Evolutionary conservation across 2,888 invertebrate genomes (phyloP), one percentile per base, ranked within the genome.

Genomic region (Eristalis pertinax): DNA sequence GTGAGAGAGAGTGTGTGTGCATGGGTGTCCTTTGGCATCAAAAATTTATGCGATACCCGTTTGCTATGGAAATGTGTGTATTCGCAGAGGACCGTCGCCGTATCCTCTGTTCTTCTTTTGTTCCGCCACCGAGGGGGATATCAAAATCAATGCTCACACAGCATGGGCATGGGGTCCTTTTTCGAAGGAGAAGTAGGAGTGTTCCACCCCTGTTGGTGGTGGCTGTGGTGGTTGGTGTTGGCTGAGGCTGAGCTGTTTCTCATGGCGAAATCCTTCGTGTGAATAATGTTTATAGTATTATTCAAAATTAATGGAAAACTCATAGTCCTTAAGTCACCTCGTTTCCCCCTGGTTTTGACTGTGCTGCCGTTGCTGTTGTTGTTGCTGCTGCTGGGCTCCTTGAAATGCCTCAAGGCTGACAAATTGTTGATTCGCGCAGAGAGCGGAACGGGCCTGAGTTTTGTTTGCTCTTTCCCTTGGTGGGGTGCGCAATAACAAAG

Each of bases 301-400:
- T 87, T 84, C 84, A 84, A 87, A 87, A 87, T 80, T 87, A 84
- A 87, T 87, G 79, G 83, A 82, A 82, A 82, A 82, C 75, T 86
- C 86, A 79, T 79, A 86, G 83, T 78, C 83, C 82, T 86, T 78
- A 86, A 86, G 78, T 78, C 83, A 86, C 86, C 86, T 86, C 78
- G 72, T 79, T 83, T 86, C 78, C 86, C 70, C 68, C 50, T 43
- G 78, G 70, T 50, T 32, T 32, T 43, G 22, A 50, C 32, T 68
- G 41, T n/a, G 38, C 56, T 56, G 56, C n/a, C n/a, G n/a, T n/a
- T n/a, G n/a, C n/a, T n/a, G n/a, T n/a, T n/a, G n/a, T 15, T n/a
- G 26, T 50, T 68, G 68, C 15, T 26, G 10, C 35, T 32, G 32
- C 29, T 19, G 13, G 67, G 58, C 75, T 80, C 87, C 79, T 87